phyloP scores from a whole-genome alignment of 2,113 vertebrate species.

The Pomatorhinus ruficollis region DNA sequence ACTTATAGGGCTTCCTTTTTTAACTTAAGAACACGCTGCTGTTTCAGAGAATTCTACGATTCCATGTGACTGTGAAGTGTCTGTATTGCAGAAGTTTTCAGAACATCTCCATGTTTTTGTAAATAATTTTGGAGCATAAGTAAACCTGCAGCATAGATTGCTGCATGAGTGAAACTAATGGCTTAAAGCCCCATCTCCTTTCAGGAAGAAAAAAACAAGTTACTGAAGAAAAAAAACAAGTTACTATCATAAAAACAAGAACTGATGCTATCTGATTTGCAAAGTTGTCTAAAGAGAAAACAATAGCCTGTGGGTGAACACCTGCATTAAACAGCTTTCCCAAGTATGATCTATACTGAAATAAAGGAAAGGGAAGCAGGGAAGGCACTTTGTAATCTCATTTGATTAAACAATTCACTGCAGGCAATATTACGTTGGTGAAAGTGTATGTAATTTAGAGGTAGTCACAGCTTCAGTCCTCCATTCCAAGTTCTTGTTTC shows the following conservation, averaged over 20 bases:
- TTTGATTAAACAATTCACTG: slow-evolving; percentile 12
- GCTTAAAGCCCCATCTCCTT: neutral
- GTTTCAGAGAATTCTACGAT: neutral
- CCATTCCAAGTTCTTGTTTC: slow-evolving; percentile 89
- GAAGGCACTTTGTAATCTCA: slow-evolving; percentile 4
- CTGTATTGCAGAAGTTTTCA: neutral
- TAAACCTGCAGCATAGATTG: neutral
- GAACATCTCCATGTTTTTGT: neutral
- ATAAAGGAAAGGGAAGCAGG: neutral
- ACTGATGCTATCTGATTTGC: neutral
- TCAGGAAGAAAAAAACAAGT: neutral
- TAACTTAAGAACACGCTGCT: neutral
- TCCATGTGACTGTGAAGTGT: neutral
- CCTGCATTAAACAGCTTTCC: neutral
- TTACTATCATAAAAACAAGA: neutral
- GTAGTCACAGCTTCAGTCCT: slow-evolving; percentile 57
- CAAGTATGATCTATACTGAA: neutral
- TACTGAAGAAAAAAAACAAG: neutral
- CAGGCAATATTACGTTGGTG: neutral
- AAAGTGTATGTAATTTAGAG: neutral
- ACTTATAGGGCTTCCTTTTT: neutral
- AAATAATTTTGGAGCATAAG: neutral
- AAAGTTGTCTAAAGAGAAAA: slow-evolving; percentile 1
- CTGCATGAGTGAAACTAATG: neutral
- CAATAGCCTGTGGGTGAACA: neutral